These are phyloP conservation scores for Acrossocheilus fasciatus DNA, from an alignment of 2,797 vertebrate genomes.

Conservation along the genomic window DNA sequence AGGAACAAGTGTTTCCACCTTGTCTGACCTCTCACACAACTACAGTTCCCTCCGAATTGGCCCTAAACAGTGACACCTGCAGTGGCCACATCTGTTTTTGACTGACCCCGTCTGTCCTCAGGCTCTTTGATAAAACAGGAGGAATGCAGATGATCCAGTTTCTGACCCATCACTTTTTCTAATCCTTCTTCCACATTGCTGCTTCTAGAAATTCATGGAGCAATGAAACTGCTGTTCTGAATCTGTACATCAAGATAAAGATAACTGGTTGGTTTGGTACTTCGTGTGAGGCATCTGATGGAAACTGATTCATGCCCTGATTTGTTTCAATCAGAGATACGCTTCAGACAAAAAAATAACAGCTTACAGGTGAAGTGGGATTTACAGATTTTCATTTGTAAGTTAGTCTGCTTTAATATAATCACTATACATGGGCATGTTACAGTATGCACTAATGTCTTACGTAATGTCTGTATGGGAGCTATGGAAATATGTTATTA, in stretches of 20 bases:
- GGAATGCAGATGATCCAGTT: conserved; percentile 65
- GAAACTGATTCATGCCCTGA: background rate
- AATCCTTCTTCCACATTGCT: conserved; percentile 10
- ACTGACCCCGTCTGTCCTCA: conserved; percentile 35
- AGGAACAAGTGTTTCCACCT: conserved; percentile 38
- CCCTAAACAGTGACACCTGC: conserved; percentile 47
- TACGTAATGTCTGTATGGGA: background rate
- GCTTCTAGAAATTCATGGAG: background rate
- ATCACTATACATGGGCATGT: background rate
- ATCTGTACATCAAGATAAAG: conserved; percentile 23
- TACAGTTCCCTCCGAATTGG: conserved; percentile 8
- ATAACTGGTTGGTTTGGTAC: conserved; percentile 41
- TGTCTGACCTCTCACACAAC: conserved; percentile 25
- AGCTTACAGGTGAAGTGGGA: background rate
- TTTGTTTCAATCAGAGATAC: conserved; percentile 22
- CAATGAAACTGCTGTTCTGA: background rate
- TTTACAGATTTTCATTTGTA: background rate
- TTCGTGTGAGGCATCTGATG: background rate
- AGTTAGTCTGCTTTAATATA: background rate
- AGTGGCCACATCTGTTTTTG: conserved; percentile 54
- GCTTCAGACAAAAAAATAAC: conserved; percentile 28
- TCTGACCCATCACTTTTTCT: conserved; percentile 42
- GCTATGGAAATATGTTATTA: background rate
- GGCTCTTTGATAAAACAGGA: conserved; percentile 47
- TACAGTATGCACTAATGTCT: background rate